phyloP scores from a whole-genome alignment of 1,140 invertebrate genomes.

The Lucilia cuprina region DNA sequence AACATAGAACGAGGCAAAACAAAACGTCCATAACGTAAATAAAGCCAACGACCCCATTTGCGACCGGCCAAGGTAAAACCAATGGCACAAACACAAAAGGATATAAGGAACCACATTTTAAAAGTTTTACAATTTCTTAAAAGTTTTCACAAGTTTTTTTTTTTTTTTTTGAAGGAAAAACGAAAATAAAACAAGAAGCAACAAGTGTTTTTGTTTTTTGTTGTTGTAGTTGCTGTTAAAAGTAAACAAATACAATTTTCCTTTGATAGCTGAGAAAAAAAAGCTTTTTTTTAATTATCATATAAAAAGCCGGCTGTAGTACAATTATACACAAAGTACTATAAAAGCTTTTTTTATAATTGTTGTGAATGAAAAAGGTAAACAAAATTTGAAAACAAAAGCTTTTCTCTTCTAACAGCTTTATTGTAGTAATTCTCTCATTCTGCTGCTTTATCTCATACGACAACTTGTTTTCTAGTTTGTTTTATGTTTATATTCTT shows the following conservation, averaged over 20 bases:
- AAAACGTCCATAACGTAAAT: conserved; percentile 57
- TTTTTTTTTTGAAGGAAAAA: no score
- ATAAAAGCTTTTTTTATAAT: no score
- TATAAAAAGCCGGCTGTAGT: background rate
- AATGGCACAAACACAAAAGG: conserved; percentile 46
- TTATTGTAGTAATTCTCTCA: background rate
- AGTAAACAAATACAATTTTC: background rate
- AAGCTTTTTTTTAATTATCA: background rate
- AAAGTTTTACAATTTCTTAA: background rate
- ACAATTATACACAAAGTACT: no score
- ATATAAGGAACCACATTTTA: conserved; percentile 55
- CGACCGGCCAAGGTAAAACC: conserved; percentile 52
- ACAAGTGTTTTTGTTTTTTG: background rate
- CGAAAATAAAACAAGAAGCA: background rate
- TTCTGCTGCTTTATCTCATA: background rate
- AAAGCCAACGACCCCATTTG: conserved; percentile 57
- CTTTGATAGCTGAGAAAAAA: background rate
- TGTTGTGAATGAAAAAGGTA: background rate
- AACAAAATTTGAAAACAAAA: background rate
- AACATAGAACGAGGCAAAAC: conserved; percentile 55
- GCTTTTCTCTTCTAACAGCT: background rate
- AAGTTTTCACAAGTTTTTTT: background rate
- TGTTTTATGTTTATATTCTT: background rate
- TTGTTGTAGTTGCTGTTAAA: background rate
- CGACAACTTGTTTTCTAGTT: background rate